A percentile compares a stretch with the other conserved stretches of the same genome.
Evolutionary conservation across 2,113 vertebrate genomes (phyloP).

Genomic region (Megaleporinus macrocephalus): DNA sequence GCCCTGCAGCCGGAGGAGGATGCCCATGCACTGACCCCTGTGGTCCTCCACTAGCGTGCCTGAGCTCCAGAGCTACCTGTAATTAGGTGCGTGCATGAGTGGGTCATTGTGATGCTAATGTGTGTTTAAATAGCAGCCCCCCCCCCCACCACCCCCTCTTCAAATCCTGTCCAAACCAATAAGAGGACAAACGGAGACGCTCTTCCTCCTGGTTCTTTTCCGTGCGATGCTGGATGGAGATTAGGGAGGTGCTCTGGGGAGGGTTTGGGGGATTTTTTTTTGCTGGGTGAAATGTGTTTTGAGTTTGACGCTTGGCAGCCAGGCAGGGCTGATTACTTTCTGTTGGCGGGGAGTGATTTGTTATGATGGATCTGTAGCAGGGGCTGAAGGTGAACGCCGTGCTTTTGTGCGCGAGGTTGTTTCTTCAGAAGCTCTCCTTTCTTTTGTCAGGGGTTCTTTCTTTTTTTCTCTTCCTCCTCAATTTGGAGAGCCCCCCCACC

Average conservation of each 20-base stretch:
- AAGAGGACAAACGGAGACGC: slow-evolving; percentile 64
- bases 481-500: too few species aligned
- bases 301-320: slow-evolving; percentile 25
- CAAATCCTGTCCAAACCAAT: slow-evolving; percentile 68
- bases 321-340: slow-evolving; percentile 25
- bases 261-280: background rate
- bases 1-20: slow-evolving; percentile 74
- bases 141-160: too few species aligned
- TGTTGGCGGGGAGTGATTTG: slow-evolving; percentile 27
- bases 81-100: slow-evolving; percentile 58
- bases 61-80: slow-evolving; percentile 68
- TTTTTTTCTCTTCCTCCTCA: too few species aligned
- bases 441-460: slow-evolving; percentile 10
- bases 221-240: slow-evolving; percentile 1
- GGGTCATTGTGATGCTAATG: slow-evolving; percentile 72
- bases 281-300: slow-evolving; percentile 25
- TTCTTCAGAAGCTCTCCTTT: slow-evolving; percentile 10
- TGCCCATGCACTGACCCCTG: slow-evolving; percentile 73
- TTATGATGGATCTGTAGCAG: slow-evolving; percentile 40
- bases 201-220: slow-evolving; percentile 19
- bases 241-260: slow-evolving; percentile 20
- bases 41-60: slow-evolving; percentile 46
- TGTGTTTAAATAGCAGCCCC: slow-evolving; percentile 49
- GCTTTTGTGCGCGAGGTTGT: slow-evolving; percentile 17
- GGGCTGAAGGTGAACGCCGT: slow-evolving; percentile 7